phyloP scores from a whole-genome alignment of 2,113 vertebrate genomes.

The Rhinogobius similis region DNA sequence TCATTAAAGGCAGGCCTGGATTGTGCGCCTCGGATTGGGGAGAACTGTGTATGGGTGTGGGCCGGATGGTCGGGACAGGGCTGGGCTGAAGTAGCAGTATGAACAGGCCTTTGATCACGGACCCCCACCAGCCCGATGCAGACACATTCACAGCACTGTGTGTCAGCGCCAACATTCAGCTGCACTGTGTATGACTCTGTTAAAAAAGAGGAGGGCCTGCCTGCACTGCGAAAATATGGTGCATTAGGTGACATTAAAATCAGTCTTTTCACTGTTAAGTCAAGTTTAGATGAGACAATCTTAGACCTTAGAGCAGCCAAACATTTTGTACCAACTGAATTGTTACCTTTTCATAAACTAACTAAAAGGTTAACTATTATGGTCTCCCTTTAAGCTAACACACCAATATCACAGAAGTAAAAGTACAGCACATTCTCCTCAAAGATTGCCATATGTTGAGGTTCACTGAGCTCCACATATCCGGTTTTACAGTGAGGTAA shows the following conservation, averaged over 20 bases:
- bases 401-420: background rate
- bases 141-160: slow-evolving; percentile 27
- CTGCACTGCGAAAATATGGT: background rate
- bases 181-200: slow-evolving; percentile 9
- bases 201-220: background rate
- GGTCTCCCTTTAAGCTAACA: background rate
- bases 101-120: slow-evolving; percentile 50
- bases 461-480: too few species aligned
- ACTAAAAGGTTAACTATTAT: background rate
- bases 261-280: background rate
- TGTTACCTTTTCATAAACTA: background rate
- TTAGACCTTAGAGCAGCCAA: too few species aligned
- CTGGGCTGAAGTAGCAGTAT: slow-evolving; percentile 3
- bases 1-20: slow-evolving; percentile 60
- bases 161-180: slow-evolving; percentile 26
- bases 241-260: background rate
- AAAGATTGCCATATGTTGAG: too few species aligned
- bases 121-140: slow-evolving; percentile 7
- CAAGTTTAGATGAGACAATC: background rate
- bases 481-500: too few species aligned
- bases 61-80: slow-evolving; percentile 31
- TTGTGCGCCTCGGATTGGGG: slow-evolving; percentile 43
- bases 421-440: background rate
- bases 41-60: slow-evolving; percentile 24
- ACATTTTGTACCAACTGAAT: background rate